Evolutionary conservation across 2,797 vertebrate species (phyloP), one percentile per base, ranked within the genome.

Genomic region (Simalia tracyae): DNA sequence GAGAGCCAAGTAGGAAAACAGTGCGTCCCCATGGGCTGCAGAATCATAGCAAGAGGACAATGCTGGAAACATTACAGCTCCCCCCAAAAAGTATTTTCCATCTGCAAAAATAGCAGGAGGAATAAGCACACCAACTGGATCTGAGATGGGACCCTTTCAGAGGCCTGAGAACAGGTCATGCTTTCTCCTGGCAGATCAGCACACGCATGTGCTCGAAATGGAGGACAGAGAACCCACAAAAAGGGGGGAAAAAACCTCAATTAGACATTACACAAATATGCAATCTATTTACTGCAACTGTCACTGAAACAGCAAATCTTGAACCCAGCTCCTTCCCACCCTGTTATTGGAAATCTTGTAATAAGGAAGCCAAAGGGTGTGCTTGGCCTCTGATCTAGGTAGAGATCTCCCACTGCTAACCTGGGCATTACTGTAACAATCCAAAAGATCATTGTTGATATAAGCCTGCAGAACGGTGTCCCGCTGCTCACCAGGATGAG

Each of bases 381-480:
- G 26, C 28, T 60, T 24, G 0, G 19, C 2, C 28, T 17, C 36
- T 42, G 24, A 46, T 59, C 54, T 22, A n/a, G 5, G 24, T 28
- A 7, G 54, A 12, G 2, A 42, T n/a, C 5, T 57, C 2, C 42
- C 86, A 89, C 54, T 89, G 86, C 97, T 85, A 10, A 99, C 99
- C 99, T 99, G 98, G 95, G 95, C 97, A 24, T 94, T 97, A 93
- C 95, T 98, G 95, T 98, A 97, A 92, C 97, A 97, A 89, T 98
- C 98, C 91, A 99, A 95, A 68, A 99, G 97, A 95, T 99, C 98
- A 2, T 99, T 99, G 96, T 97, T 98, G 96, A 99, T 97, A 91
- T 98, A 99, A 90, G 99, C 99, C 94, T 99, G 98, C 92, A 99
- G 97, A 22, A 99, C 98, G 0, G 98, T 99, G 96, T 99, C 99